phyloP scores from a whole-genome alignment of 2,113 vertebrate species.

The Cyphomyrus plagiostoma region DNA sequence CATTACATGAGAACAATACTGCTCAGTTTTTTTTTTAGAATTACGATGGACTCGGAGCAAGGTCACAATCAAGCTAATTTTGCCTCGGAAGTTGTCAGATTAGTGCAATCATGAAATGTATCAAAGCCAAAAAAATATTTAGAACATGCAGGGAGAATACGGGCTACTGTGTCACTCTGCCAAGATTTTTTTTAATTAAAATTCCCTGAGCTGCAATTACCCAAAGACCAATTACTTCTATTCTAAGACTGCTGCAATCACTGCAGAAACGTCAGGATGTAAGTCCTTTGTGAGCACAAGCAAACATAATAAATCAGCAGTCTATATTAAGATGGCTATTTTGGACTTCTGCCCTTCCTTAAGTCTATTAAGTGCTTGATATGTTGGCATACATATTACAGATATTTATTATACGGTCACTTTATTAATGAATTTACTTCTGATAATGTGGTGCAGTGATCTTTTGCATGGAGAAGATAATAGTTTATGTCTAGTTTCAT shows the following conservation, averaged over 20 bases:
- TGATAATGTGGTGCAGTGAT: not conserved
- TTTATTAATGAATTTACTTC: slow-evolving; percentile 3
- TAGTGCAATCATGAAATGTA: not conserved
- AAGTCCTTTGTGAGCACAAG: slow-evolving; percentile 1
- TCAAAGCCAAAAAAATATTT: not conserved
- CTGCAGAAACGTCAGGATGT: not conserved
- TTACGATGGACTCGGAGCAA: not conserved
- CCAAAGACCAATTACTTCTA: slow-evolving; percentile 12
- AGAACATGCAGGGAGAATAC: not conserved
- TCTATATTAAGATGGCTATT: slow-evolving; percentile 14
- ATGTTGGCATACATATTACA: not conserved
- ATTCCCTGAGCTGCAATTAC: slow-evolving; percentile 7
- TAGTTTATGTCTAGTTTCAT: not conserved
- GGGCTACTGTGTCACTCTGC: slow-evolving; percentile 4
- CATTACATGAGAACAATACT: not conserved
- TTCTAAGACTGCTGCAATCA: slow-evolving; percentile 18
- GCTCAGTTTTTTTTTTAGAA: not conserved
- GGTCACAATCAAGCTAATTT: slow-evolving; percentile 10
- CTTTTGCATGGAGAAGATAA: not conserved
- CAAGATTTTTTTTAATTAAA: slow-evolving; percentile 15
- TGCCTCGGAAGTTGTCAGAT: not conserved
- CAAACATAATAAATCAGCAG: slow-evolving; percentile 15
- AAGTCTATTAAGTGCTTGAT: slow-evolving; percentile 7
- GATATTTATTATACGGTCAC: not conserved
- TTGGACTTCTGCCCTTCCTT: slow-evolving; percentile 17